A percentile compares a stretch with the other conserved stretches of the same genome.
These are phyloP conservation scores for Alaudala cheleensis DNA, from an alignment of 2,113 vertebrate genomes.

Conservation along the genomic window DNA sequence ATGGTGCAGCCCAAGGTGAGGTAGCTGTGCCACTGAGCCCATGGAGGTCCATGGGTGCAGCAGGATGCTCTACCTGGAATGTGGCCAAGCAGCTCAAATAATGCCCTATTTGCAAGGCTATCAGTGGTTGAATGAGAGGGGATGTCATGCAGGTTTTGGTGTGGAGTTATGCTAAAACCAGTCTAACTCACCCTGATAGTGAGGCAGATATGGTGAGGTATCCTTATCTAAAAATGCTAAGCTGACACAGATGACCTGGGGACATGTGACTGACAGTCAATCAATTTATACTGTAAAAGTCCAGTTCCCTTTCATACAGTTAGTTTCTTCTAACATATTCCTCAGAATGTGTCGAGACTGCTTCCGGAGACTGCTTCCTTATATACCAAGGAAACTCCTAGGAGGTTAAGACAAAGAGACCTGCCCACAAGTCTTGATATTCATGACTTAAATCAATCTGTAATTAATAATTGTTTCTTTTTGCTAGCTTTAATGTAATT, in stretches of 20 bases:
- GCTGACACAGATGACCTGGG: background rate
- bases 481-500: background rate
- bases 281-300: background rate
- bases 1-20: background rate
- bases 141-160: background rate
- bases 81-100: background rate
- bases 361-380: background rate
- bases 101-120: background rate
- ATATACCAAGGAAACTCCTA: background rate
- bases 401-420: background rate
- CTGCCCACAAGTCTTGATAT: background rate
- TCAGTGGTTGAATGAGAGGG: background rate
- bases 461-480: background rate
- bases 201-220: background rate
- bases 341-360: background rate
- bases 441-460: background rate
- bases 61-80: background rate
- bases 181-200: background rate
- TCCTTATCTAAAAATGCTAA: background rate
- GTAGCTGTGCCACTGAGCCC: background rate
- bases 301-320: background rate
- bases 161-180: background rate
- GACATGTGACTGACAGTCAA: background rate
- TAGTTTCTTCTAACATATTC: background rate
- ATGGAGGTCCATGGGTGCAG: background rate